Percentiles rank a stretch among this genome's conserved stretches.
Evolutionary conservation across 1,140 invertebrate genomes (phyloP).

Genomic region (Panagrolaimus sp.): DNA sequence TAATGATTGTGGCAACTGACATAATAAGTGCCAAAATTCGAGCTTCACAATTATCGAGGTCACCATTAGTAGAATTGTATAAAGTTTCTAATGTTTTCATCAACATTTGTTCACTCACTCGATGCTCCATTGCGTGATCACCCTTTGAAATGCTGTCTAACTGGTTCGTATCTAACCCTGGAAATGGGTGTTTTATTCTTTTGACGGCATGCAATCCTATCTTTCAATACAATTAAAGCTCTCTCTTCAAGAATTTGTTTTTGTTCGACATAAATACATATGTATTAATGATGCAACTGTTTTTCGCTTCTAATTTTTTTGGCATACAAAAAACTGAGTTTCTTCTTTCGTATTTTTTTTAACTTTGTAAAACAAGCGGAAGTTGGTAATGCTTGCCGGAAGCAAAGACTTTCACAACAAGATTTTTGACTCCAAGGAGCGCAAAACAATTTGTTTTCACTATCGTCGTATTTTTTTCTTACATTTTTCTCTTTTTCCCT

Average conservation of each 20-base stretch:
- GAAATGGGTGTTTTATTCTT: constrained; percentile 15
- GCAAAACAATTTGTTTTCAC: too few species aligned
- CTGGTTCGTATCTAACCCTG: constrained; percentile 71
- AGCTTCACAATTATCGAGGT: constrained; percentile 50
- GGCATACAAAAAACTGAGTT: constrained; percentile 3
- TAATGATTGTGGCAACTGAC: constrained; percentile 52
- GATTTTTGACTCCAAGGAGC: neutral
- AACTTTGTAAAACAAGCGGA: too few species aligned
- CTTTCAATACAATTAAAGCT: neutral
- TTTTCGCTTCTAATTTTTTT: neutral
- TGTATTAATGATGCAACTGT: constrained; percentile 11
- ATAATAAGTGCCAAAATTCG: constrained; percentile 46
- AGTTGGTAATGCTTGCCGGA: neutral
- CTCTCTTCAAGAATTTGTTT: neutral
- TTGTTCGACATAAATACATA: neutral
- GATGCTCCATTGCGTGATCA: constrained; percentile 73
- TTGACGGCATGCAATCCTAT: neutral
- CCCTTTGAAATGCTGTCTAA: constrained; percentile 70
- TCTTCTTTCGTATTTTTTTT: neutral
- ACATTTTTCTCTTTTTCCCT: too few species aligned
- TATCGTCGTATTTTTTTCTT: too few species aligned
- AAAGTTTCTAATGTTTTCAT: constrained; percentile 42
- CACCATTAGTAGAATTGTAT: constrained; percentile 25
- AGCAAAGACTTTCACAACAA: constrained; percentile 5
- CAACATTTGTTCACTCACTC: constrained; percentile 62